A percentile compares a stretch with the other conserved stretches of the same genome.
These are phyloP conservation scores for Drosophila lacteicornis DNA, from an alignment of 1,140 invertebrate species.

Conservation along the genomic window DNA sequence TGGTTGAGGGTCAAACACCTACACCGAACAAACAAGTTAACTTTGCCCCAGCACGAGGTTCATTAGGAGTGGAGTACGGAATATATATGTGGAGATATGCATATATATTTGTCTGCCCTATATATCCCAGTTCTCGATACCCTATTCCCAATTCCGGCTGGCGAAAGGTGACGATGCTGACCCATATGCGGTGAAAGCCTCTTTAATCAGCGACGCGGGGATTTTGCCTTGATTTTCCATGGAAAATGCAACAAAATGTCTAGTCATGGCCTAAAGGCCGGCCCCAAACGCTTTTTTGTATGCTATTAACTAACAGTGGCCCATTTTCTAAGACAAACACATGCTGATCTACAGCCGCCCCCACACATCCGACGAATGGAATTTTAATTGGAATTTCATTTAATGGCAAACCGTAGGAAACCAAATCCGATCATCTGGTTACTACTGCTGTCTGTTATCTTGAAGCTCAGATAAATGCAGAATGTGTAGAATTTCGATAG, in stretches of 20 bases:
- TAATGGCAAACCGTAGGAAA: slow-evolving; percentile 18
- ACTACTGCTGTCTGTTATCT: slow-evolving; percentile 9
- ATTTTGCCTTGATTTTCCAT: slow-evolving; percentile 73
- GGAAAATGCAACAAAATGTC: slow-evolving; percentile 65
- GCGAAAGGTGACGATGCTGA: slow-evolving; percentile 72
- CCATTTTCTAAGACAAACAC: slow-evolving; percentile 57
- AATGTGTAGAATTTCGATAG: slow-evolving; percentile 29
- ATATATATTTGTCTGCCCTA: slow-evolving; percentile 25
- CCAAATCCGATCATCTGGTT: slow-evolving; percentile 34
- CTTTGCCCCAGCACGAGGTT: slow-evolving; percentile 59
- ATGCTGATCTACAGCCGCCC: slow-evolving; percentile 6
- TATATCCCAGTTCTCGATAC: slow-evolving; percentile 7
- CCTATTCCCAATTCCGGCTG: slow-evolving; percentile 33
- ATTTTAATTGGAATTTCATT: slow-evolving; percentile 74
- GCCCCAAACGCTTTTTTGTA: slow-evolving; percentile 31
- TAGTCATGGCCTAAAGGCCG: slow-evolving; percentile 65
- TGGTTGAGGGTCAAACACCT: slow-evolving; percentile 74
- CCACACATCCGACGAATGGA: slow-evolving; percentile 10
- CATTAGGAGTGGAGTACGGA: slow-evolving; percentile 52
- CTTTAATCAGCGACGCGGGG: slow-evolving; percentile 62
- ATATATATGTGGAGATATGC: not conserved
- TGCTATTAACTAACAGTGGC: slow-evolving; percentile 77
- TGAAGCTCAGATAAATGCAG: slow-evolving; percentile 12
- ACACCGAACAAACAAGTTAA: slow-evolving; percentile 47
- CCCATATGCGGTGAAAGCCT: slow-evolving; percentile 78